Percentiles rank a stretch among this genome's conserved stretches.
These are phyloP conservation scores for Gopherus evgoodei DNA, from an alignment of 2,113 vertebrate genomes.

Conservation along the genomic window DNA sequence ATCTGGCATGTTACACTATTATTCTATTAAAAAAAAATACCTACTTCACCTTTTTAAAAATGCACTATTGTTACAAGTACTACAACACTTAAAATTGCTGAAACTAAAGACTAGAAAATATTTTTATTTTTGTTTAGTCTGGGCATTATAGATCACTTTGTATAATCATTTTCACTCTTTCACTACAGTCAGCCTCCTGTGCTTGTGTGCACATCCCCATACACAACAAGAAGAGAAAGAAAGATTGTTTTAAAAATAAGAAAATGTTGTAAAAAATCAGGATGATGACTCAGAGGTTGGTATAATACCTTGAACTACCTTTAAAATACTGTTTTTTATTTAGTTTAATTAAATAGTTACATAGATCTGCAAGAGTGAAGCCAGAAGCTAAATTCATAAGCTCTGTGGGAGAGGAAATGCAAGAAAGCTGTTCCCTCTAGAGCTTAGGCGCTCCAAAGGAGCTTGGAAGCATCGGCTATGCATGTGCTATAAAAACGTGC, in stretches of 20 bases:
- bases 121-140: background rate
- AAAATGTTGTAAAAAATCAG: background rate
- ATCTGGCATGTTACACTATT: background rate
- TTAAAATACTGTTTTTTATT: background rate
- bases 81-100: background rate
- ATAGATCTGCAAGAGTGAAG: background rate
- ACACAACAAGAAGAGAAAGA: background rate
- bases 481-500: background rate
- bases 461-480: background rate
- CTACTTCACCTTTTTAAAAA: fast-evolving
- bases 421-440: background rate
- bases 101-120: background rate
- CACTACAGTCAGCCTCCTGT: background rate
- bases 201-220: background rate
- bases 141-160: background rate
- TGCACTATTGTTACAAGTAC: background rate
- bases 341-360: background rate
- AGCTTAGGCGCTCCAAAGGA: background rate
- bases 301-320: background rate
- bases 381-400: background rate
- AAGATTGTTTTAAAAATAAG: background rate
- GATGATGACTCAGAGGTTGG: background rate
- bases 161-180: background rate
- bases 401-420: background rate
- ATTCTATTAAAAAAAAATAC: background rate